Evolutionary conservation across 53 echinoderm and acorn worm genomes (phyloP), one percentile per base, ranked within the genome.

Genomic region (Henricia sp.): DNA sequence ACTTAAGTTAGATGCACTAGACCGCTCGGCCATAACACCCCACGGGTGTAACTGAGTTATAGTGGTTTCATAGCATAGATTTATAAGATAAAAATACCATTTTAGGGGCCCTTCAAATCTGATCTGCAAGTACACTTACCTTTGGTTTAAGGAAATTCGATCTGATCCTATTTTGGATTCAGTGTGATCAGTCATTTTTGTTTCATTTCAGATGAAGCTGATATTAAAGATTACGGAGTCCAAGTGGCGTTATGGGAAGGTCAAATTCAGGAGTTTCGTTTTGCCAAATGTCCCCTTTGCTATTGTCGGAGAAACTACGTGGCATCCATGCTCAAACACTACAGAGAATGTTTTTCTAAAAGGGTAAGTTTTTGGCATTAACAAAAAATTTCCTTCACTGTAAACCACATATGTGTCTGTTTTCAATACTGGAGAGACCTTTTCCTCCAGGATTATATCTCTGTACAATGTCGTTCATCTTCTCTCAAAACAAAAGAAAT

Each of bases 211-310:
- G 77, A 42, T 6, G 3, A 52, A 21, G 55, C 56, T 1, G 74
- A 74, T 23, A n/a, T 30, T 23, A 74, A 53, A 27, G 27, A 9
- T 3, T 28, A 25, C 6, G 11, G 3, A 24, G 24, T 24, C 19
- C 74, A 74, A 55, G 26, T 74, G 53, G 26, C 53, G 44, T 77
- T 77, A 32, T 77, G 77, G 77, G 60, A 77, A 25, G 29, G 13
- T 5, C 77, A 77, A 43, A 26, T 58, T 4, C 58, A 28, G 43
- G 29, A 58, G 8, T 13, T 4, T 0, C 25, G 29, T 1, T 77
- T n/a, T 42, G 77, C 77, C 38, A 77, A 77, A 60, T 77, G 77
- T 4, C 60, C 77, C 4, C 37, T 59, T 16, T 77, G 77, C 43
- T 77, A 77, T 43, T 60, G 77, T 40, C 58, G 77, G 30, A 58